Base-by-base conservation (phyloP, 1,140 invertebrate genomes). In the Pseudachorutes palmiensis region DNA sequence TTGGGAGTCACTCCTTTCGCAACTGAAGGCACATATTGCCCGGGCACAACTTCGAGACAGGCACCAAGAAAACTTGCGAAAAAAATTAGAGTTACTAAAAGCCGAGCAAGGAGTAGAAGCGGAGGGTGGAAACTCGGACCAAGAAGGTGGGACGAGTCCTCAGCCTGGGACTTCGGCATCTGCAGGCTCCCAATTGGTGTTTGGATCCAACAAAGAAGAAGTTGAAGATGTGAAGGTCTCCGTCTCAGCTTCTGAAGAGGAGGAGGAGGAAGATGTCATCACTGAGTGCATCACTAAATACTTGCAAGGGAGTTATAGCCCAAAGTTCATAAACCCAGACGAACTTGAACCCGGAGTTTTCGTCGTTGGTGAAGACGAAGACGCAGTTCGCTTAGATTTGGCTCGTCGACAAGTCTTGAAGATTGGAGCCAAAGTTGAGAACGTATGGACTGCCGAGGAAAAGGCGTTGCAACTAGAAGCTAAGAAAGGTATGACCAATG, bases 21-120 rank as follows among this genome's bases (percentile, higher is more conserved):
- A 97, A 78, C 80, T 98, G 1, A 95, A 93, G 84, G 94, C 94
- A 2, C 92, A 97, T 78, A 95, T 96, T 86, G 94, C 97, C 0
- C 84, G 92, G 72, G 92, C 93, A 2, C 81, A 95, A 41, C 82
- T 99, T 1, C 82, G 92, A 67, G 94, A 98, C 80, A 80, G 90
- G 12, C 96, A 99, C 81, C 89, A 96, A 79, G 87, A 91, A 68
- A 92, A 94, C 77, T 80, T 98, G n/a, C 84, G 86, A 49, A 84
- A 88, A 74, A 97, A 98, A 81, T 80, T 98, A 65, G 85, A 90
- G 76, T 83, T 94, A 60, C 82, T 99, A 1, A 97, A 95, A 78
- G 87, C 89, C 60, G 90, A 94, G 78, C 89, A 92, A 80, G 87
- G 73, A n/a, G 72, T 75, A 0, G 79, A 81, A 2, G 71, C 68